These are phyloP conservation scores for Schizopygopsis malacanthus DNA, from an alignment of 2,797 vertebrate species.

Conservation along the genomic window DNA sequence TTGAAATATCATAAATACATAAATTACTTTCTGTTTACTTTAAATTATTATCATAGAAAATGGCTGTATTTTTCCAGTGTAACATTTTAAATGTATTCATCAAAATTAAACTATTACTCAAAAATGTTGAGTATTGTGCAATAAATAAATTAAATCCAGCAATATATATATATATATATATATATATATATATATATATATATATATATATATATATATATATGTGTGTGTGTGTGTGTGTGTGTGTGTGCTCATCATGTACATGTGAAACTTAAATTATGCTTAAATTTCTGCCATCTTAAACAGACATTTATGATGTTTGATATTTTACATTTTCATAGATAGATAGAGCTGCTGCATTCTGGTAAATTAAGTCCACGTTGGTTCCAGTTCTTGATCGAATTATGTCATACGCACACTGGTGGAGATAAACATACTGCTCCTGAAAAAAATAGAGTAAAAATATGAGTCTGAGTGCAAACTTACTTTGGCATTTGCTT, in stretches of 20 bases:
- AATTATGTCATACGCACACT: constrained; percentile 94
- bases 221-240: too few relatives aligned
- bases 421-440: constrained; percentile 95
- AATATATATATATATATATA: background rate
- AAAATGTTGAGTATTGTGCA: background rate
- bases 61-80: background rate
- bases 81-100: background rate
- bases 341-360: constrained; percentile 84
- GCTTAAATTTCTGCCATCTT: too few relatives aligned
- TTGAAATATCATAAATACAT: constrained; percentile 12
- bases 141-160: background rate
- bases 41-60: background rate
- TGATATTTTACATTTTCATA: constrained; percentile 84
- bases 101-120: background rate
- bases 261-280: too few relatives aligned
- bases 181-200: too few relatives aligned
- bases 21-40: background rate
- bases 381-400: constrained; percentile 87
- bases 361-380: constrained; percentile 92
- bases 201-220: too few relatives aligned
- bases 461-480: background rate
- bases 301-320: constrained; percentile 42
- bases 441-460: constrained; percentile 77
- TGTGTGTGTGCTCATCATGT: too few relatives aligned
- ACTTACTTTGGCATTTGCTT: background rate